A percentile compares a stretch with the other conserved stretches of the same genome.
Evolutionary conservation across 2,797 vertebrate genomes (phyloP).

Genomic region (Channallabes apus): DNA sequence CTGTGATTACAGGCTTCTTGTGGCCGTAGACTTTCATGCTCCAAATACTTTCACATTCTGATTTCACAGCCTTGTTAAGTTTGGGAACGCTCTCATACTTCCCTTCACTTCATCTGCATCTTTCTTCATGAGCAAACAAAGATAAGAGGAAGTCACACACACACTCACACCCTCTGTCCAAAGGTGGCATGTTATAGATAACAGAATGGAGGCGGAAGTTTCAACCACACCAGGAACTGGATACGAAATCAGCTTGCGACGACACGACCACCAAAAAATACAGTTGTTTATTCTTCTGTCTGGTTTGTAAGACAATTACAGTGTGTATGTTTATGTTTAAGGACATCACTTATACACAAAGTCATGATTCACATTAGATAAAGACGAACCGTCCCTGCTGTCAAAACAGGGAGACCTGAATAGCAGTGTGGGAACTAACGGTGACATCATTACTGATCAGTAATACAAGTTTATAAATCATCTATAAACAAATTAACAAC

Average conservation of each 20-base stretch:
- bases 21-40: no score
- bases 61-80: no score
- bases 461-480: neutral
- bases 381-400: neutral
- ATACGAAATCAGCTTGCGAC: neutral
- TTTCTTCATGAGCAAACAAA: neutral
- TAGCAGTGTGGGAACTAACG: neutral
- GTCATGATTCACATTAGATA: neutral
- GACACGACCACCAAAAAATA: neutral
- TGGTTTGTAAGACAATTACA: neutral
- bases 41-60: no score
- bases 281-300: neutral
- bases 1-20: no score
- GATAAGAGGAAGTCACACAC: constrained; percentile 2
- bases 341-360: neutral
- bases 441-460: neutral
- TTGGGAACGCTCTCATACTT: neutral
- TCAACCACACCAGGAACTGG: neutral
- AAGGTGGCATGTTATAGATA: neutral
- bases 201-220: neutral
- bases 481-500: neutral
- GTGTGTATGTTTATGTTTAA: neutral
- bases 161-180: neutral
- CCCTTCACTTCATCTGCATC: neutral
- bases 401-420: neutral